phyloP scores from a whole-genome alignment of 2,888 invertebrate species.

The Norana najaformis region DNA sequence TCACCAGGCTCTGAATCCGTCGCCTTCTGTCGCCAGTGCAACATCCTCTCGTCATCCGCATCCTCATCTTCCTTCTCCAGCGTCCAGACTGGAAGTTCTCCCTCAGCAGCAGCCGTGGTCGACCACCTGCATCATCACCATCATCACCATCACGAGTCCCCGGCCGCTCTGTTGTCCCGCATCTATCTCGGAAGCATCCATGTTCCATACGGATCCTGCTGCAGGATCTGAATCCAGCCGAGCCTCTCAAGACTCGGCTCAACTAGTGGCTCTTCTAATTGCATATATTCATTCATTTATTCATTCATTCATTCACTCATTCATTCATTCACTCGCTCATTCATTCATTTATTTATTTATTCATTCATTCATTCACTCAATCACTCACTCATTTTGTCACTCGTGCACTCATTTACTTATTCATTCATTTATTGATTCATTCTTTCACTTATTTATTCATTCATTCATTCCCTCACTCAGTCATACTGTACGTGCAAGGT shows the following conservation, averaged over 20 bases:
- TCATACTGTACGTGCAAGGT: too few species aligned
- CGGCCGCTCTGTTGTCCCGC: conserved; percentile 2
- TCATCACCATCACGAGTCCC: neutral
- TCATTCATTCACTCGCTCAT: neutral
- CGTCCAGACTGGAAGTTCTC: neutral
- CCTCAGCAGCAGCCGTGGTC: neutral
- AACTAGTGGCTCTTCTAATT: neutral
- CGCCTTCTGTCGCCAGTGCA: neutral
- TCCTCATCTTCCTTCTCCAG: neutral
- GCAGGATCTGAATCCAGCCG: neutral
- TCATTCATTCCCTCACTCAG: too few species aligned
- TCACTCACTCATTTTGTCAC: too few species aligned
- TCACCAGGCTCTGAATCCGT: neutral
- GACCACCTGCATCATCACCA: neutral
- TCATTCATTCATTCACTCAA: too few species aligned
- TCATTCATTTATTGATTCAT: too few species aligned
- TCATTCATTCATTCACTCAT: neutral
- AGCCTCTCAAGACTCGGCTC: too few species aligned
- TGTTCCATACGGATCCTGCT: neutral
- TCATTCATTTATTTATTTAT: too few species aligned
- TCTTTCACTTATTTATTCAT: too few species aligned
- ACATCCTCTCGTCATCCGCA: conserved; percentile 15
- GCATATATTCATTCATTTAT: neutral
- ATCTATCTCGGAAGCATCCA: conserved; percentile 1
- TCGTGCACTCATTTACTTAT: too few species aligned